Conservation (phyloP, 2,113 vertebrate species). For the Onychorhynchus coronatus region DNA sequence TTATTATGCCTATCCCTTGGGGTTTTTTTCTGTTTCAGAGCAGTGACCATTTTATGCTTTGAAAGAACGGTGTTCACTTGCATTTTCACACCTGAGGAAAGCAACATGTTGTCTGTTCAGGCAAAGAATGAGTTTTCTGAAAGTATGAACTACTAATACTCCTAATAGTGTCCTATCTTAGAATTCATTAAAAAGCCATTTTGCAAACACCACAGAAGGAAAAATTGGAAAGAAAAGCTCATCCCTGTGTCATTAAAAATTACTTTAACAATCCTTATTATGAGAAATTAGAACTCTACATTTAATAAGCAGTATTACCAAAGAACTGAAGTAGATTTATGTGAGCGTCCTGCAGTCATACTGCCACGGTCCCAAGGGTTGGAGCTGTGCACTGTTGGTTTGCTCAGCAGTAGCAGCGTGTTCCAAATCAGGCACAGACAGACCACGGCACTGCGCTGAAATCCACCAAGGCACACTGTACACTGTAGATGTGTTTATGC, state of each 20-base stretch:
- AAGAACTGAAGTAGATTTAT: not conserved
- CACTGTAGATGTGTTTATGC: not conserved
- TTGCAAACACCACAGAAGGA: not conserved
- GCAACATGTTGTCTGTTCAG: not conserved
- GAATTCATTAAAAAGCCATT: slow-evolving; percentile 5
- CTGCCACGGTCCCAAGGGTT: rapidly evolving
- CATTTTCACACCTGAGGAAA: not conserved
- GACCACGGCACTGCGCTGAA: rapidly evolving
- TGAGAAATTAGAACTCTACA: not conserved
- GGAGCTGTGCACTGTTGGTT: not conserved
- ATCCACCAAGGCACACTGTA: not conserved
- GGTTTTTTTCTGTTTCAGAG: not conserved
- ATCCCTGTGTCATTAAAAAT: not conserved
- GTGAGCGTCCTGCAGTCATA: rapidly evolving
- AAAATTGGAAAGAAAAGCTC: not conserved
- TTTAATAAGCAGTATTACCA: not conserved
- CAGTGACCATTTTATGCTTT: not conserved
- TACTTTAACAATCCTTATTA: not conserved
- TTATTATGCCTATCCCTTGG: not conserved
- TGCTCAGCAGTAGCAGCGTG: not conserved
- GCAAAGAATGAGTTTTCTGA: not conserved
- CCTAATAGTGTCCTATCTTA: not conserved
- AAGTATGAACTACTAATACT: not conserved
- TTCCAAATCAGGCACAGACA: not conserved
- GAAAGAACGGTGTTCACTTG: not conserved